Percentiles rank a stretch among this genome's conserved stretches.
Conservation (phyloP, 2,797 vertebrate species). For the Cynodonichthys magdalenae region DNA sequence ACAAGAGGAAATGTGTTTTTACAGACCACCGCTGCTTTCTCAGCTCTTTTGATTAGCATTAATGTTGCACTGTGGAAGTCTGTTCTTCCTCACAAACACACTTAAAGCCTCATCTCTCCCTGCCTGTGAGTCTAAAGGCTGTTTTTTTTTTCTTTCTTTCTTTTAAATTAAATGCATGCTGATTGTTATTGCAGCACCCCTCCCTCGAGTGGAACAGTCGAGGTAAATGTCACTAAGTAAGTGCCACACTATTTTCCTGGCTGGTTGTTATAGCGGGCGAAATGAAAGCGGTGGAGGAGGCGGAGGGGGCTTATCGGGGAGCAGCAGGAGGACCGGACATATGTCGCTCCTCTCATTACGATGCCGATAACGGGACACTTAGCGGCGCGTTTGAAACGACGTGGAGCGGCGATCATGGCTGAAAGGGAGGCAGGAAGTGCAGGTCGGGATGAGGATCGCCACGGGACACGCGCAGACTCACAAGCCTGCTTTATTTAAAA, state of each 20-base stretch:
- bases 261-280: conserved; percentile 49
- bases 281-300: conserved; percentile 47
- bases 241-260: conserved; percentile 57
- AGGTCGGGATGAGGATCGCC: conserved; percentile 40
- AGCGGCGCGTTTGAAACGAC: conserved; percentile 54
- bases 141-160: conserved; percentile 27
- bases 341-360: conserved; percentile 68
- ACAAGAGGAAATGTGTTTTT: conserved; percentile 73
- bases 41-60: conserved; percentile 73
- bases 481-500: conserved; percentile 46
- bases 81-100: conserved; percentile 38
- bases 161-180: conserved; percentile 74
- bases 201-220: conserved; percentile 44
- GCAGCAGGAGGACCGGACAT: conserved; percentile 68
- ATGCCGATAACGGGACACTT: conserved; percentile 60
- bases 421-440: conserved; percentile 8
- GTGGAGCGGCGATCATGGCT: conserved; percentile 41
- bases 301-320: conserved; percentile 54
- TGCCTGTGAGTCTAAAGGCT: conserved; percentile 47
- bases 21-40: conserved; percentile 70
- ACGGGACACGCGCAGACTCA: conserved; percentile 21
- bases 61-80: conserved; percentile 67
- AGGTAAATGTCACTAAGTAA: conserved; percentile 76
- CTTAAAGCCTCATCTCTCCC: conserved; percentile 36
- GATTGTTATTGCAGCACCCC: conserved; percentile 65